Evolutionary conservation across 2,888 invertebrate species (phyloP).

Genomic region (Pyrocoelia pectoralis): DNA sequence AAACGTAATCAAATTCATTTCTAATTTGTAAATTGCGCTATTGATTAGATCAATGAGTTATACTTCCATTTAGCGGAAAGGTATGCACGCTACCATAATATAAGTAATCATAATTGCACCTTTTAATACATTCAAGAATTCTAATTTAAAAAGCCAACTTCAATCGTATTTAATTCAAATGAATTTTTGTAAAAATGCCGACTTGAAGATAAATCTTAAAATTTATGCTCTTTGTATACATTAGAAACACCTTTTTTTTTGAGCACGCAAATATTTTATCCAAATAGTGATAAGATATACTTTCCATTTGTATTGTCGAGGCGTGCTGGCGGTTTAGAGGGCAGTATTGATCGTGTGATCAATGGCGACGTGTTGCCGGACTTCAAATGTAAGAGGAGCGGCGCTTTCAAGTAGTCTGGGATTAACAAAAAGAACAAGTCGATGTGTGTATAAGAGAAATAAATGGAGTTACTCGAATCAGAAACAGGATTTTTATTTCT

Average conservation of each 20-base stretch:
- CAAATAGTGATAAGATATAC: conserved; percentile 1
- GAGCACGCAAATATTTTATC: background rate
- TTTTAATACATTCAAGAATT: conserved; percentile 8
- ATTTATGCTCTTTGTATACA: background rate
- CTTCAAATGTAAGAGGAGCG: conserved; percentile 8
- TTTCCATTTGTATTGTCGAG: background rate
- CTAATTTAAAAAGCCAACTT: background rate
- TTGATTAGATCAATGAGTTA: conserved; percentile 10
- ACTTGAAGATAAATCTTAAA: conserved; percentile 3
- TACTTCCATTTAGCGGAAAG: background rate
- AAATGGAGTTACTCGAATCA: too few relatives aligned
- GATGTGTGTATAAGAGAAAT: background rate
- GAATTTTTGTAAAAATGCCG: background rate
- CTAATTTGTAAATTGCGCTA: conserved; percentile 6
- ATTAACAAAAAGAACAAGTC: background rate
- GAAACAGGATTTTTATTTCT: too few relatives aligned
- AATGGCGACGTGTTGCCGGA: conserved; percentile 13
- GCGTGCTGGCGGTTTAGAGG: conserved; percentile 5
- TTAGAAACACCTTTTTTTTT: conserved; percentile 10
- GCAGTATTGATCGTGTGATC: conserved; percentile 12
- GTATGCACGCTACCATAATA: conserved; percentile 2
- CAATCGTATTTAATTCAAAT: background rate
- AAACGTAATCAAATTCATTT: background rate
- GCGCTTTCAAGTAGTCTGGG: conserved; percentile 1
- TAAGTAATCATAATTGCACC: conserved; percentile 5